phyloP scores from a whole-genome alignment of 1,140 invertebrate genomes.

The Drosophila trapezifrons region DNA sequence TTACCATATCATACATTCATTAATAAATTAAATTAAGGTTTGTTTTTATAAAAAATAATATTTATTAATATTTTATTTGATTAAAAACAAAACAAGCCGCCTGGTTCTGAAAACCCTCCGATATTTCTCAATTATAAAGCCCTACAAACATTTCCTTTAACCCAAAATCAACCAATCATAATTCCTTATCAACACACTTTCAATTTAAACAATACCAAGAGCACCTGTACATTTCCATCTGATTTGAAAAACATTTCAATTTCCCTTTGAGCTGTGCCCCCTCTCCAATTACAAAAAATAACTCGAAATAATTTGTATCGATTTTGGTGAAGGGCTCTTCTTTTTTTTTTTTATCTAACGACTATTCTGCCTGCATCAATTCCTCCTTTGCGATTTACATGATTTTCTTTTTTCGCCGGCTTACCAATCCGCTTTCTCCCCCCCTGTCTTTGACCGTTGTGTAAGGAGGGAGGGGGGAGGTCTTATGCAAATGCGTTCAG shows the following conservation, averaged over 20 bases:
- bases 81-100: not conserved
- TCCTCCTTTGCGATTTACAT: slow-evolving; percentile 43
- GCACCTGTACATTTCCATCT: not conserved
- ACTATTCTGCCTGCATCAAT: slow-evolving; percentile 37
- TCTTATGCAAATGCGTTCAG: slow-evolving; percentile 70
- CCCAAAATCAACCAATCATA: not conserved
- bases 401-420: slow-evolving; percentile 36
- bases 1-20: no score
- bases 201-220: slow-evolving; percentile 4
- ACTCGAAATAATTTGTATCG: slow-evolving; percentile 41
- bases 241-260: slow-evolving; percentile 6
- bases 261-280: not conserved
- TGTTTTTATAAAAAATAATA: no score
- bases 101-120: not conserved
- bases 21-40: no score
- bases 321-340: slow-evolving; percentile 17
- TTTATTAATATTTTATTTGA: no score
- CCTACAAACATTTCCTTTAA: not conserved
- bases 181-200: not conserved
- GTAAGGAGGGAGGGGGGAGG: slow-evolving; percentile 36
- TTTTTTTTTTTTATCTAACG: slow-evolving; percentile 8
- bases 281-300: slow-evolving; percentile 28
- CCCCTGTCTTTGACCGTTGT: slow-evolving; percentile 52
- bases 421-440: slow-evolving; percentile 34
- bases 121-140: not conserved